Base-by-base conservation (phyloP, 2,113 vertebrate species). In the Vanacampus margaritifer region DNA sequence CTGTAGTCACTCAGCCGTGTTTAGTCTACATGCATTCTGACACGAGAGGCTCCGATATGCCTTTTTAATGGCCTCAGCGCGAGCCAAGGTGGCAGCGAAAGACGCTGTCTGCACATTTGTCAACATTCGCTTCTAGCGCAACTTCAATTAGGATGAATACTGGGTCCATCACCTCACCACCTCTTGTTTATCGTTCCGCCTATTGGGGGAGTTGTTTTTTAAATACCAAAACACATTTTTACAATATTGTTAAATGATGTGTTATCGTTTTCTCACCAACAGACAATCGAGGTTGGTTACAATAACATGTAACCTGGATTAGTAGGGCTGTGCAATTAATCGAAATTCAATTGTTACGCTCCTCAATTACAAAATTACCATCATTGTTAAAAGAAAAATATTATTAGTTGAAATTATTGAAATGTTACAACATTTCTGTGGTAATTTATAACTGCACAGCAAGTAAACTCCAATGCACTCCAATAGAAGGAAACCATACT, bases 1-100 rank as follows among this genome's bases (percentile, higher is more conserved):
- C 88, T 90, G 86, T 75, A 86, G 83, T 89, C 88, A 89, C 88
- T 89, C 89, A 88, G 68, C 73, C 85, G 78, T 90, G 89, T 90
- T 90, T 90, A 89, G 89, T 88, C 88, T 89, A 88, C 83, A 85
- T 78, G 82, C 58, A 74, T 81, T 84, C 82, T 89, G 86, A 87
- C 84, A 87, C 82, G 75, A 79, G 83, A 79, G 87, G 81, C 79
- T 90, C 72, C 64, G 79, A 85, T 84, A 82, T 14, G 59, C 64
- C 75, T 84, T 62, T 57, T 72, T 85, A 84, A 81, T 84, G 69
- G 81, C 66, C 76, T 75, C 50, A 1, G 66, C 78, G 41, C 28
- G 2, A 32, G 28, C 28, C 53, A 41, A 80, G 74, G 79, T 72
- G 73, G 77, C 76, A 69, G 37, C 63, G 62, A 35, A n/a, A 19